Evolutionary conservation across 2,888 invertebrate species (phyloP).

Genomic region (Galeopsomyia nigrocyanea): DNA sequence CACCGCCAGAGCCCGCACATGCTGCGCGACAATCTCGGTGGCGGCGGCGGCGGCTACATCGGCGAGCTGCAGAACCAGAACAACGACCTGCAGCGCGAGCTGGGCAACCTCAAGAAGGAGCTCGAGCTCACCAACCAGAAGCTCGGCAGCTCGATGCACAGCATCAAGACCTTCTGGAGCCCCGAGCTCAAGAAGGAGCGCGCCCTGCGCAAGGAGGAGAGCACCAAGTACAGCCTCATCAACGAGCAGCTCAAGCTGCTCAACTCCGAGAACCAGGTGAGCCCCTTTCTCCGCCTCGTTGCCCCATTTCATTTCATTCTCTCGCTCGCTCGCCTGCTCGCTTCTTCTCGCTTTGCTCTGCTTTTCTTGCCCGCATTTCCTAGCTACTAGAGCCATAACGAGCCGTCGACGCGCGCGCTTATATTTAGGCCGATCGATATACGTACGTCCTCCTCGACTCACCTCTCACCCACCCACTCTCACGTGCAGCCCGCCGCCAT

Average conservation of each 20-base stretch:
- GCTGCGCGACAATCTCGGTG: slow-evolving; percentile 73
- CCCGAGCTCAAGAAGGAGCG: slow-evolving; percentile 99
- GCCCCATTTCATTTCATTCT: background rate
- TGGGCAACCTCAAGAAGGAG: slow-evolving; percentile 92
- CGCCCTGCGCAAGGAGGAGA: slow-evolving; percentile 96
- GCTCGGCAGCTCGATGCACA: slow-evolving; percentile 98
- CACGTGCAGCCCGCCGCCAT: slow-evolving; percentile 4
- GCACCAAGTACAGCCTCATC: slow-evolving; percentile 95
- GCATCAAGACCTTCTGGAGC: slow-evolving; percentile 99
- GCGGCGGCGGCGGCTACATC: slow-evolving; percentile 76
- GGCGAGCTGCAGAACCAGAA: slow-evolving; percentile 95
- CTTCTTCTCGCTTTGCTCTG: background rate
- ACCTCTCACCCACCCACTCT: slow-evolving; percentile 3
- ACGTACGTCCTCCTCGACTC: slow-evolving; percentile 49
- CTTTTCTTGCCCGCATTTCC: slow-evolving; percentile 7
- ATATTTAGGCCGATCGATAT: slow-evolving; percentile 68
- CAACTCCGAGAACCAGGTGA: slow-evolving; percentile 96
- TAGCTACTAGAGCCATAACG: slow-evolving; percentile 13
- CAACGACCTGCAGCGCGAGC: slow-evolving; percentile 93
- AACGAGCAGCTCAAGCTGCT: slow-evolving; percentile 96
- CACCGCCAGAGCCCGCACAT: slow-evolving; percentile 77
- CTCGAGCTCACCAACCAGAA: slow-evolving; percentile 97
- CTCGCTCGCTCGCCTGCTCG: slow-evolving; percentile 40
- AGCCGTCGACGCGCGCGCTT: slow-evolving; percentile 46
- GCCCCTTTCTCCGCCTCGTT: slow-evolving; percentile 42